Evolutionary conservation across 1,140 invertebrate species (phyloP).

Genomic region (Leptinotarsa undecemlineata): DNA sequence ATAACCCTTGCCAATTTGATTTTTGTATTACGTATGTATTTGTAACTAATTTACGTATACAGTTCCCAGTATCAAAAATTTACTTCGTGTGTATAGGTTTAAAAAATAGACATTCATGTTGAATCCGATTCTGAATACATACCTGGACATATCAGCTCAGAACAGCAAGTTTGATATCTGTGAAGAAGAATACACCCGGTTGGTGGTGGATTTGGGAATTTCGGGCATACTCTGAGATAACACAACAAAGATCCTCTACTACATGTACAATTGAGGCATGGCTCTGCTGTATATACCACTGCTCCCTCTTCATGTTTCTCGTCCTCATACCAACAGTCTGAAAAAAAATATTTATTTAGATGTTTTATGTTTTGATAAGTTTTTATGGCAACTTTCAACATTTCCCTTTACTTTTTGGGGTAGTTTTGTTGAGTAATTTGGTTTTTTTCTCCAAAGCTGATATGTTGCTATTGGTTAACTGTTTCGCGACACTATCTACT

Average conservation of each 20-base stretch:
- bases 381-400: no score
- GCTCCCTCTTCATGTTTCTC: slow-evolving; percentile 66
- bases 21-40: no score
- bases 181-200: slow-evolving; percentile 71
- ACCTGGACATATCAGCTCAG: slow-evolving; percentile 73
- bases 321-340: slow-evolving; percentile 71
- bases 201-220: slow-evolving; percentile 73
- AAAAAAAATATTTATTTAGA: neutral
- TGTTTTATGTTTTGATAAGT: no score
- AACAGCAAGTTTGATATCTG: slow-evolving; percentile 71
- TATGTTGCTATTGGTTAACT: no score
- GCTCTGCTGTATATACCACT: slow-evolving; percentile 69
- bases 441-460: no score
- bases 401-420: no score
- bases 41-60: no score
- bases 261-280: slow-evolving; percentile 79
- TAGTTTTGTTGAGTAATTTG: no score
- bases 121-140: slow-evolving; percentile 3
- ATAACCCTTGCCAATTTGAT: no score
- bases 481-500: no score
- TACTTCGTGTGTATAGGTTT: no score
- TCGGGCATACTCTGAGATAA: slow-evolving; percentile 73
- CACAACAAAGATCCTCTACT: slow-evolving; percentile 72
- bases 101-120: neutral
- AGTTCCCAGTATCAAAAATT: no score